Conservation (phyloP, 2,797 vertebrate genomes). For the Neomorphus geoffroyi region DNA sequence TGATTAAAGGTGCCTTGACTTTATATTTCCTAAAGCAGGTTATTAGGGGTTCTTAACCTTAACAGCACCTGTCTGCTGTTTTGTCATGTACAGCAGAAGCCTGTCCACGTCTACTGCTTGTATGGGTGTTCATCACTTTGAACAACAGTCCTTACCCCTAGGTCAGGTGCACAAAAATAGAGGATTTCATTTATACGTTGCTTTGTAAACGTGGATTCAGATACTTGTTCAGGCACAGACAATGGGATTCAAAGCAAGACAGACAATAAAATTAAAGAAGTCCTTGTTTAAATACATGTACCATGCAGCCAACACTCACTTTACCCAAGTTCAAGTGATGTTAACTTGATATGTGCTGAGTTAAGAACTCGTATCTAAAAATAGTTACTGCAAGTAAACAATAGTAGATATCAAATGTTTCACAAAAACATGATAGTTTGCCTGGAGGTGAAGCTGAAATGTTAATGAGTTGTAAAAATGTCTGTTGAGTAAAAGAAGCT, state of each 20-base stretch:
- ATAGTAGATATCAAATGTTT: background rate
- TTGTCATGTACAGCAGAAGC: background rate
- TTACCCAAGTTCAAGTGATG: background rate
- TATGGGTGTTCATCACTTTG: background rate
- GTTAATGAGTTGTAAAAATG: slow-evolving; percentile 16
- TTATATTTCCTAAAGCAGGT: background rate
- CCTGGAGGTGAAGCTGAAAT: slow-evolving; percentile 25
- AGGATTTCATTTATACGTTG: background rate
- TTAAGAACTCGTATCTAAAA: background rate
- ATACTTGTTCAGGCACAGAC: background rate
- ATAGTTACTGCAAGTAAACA: background rate
- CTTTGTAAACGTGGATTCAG: background rate
- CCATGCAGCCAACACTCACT: background rate
- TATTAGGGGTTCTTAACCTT: background rate
- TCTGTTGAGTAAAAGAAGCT: background rate
- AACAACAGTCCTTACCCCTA: background rate
- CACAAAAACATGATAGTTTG: background rate
- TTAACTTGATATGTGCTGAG: background rate
- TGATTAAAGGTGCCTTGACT: background rate
- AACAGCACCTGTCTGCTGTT: background rate
- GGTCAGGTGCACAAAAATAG: background rate
- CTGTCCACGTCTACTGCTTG: background rate
- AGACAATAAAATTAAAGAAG: background rate
- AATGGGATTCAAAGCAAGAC: background rate
- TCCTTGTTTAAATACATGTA: background rate